Percentiles rank a stretch among this genome's conserved stretches.
Evolutionary conservation across 2,888 invertebrate genomes (phyloP).

Genomic region (Epinotia brunnichana): DNA sequence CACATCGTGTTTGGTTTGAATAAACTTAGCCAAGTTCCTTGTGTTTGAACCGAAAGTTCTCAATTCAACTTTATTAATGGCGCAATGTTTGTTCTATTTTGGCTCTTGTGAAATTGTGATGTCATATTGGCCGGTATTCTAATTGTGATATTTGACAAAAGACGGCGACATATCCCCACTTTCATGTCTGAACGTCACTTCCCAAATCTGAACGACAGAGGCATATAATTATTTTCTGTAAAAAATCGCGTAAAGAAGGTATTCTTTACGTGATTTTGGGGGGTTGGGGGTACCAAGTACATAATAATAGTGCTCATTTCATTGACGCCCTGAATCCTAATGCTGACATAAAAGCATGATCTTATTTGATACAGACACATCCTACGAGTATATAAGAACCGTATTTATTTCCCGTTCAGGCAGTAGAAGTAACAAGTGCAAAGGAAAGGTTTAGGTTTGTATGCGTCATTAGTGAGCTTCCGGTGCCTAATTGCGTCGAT

Average conservation of each 20-base stretch:
- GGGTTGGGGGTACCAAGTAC: too few species aligned
- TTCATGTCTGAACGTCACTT: too few species aligned
- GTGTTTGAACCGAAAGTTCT: slow-evolving; percentile 52
- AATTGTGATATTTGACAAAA: not conserved
- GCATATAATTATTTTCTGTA: not conserved
- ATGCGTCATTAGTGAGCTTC: slow-evolving; percentile 73
- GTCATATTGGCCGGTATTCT: too few species aligned
- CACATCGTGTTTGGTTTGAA: slow-evolving; percentile 60
- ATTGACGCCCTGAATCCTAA: not conserved
- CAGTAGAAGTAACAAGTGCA: slow-evolving; percentile 50
- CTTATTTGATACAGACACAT: slow-evolving; percentile 19
- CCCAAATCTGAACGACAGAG: not conserved
- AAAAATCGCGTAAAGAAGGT: not conserved
- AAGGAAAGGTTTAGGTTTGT: slow-evolving; percentile 63
- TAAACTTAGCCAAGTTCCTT: slow-evolving; percentile 55
- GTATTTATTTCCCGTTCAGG: slow-evolving; percentile 40
- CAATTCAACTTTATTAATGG: slow-evolving; percentile 52
- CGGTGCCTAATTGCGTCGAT: slow-evolving; percentile 78
- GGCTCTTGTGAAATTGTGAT: slow-evolving; percentile 8
- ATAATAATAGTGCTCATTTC: too few species aligned
- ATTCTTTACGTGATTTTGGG: too few species aligned
- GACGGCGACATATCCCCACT: not conserved
- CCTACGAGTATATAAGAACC: slow-evolving; percentile 19
- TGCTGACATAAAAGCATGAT: slow-evolving; percentile 3
- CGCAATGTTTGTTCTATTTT: slow-evolving; percentile 33